A percentile compares a stretch with the other conserved stretches of the same genome.
Conservation (phyloP, 2,888 invertebrate species). For the Pollenia labialis region DNA sequence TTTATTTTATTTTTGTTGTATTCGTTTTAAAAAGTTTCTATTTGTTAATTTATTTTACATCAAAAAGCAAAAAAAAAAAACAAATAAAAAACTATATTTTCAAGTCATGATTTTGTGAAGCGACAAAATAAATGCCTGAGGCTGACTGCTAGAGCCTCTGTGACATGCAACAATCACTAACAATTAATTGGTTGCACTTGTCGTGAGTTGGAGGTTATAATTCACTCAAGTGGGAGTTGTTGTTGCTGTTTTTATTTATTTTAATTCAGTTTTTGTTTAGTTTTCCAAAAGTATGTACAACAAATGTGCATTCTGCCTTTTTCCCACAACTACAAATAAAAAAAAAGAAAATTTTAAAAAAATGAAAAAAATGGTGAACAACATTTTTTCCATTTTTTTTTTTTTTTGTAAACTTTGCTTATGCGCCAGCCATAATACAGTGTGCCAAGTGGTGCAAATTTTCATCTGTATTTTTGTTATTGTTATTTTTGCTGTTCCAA, state of each 20-base stretch:
- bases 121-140: constrained; percentile 66
- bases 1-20: constrained; percentile 34
- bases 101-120: constrained; percentile 69
- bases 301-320: constrained; percentile 46
- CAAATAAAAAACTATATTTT: constrained; percentile 37
- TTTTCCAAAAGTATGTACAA: constrained; percentile 36
- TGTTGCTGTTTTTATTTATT: constrained; percentile 15
- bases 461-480: constrained; percentile 11
- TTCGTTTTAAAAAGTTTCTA: constrained; percentile 9
- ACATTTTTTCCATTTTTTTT: constrained; percentile 5
- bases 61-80: constrained; percentile 8
- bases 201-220: constrained; percentile 72
- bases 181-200: constrained; percentile 74
- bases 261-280: constrained; percentile 6
- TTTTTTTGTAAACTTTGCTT: constrained; percentile 45
- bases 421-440: constrained; percentile 28
- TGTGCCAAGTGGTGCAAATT: constrained; percentile 61
- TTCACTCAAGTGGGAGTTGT: constrained; percentile 70
- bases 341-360: constrained; percentile 36
- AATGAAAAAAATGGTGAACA: constrained; percentile 10
- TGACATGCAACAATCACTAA: constrained; percentile 73
- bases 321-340: constrained; percentile 63
- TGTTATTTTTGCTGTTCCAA: neutral
- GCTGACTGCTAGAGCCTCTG: constrained; percentile 58
- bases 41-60: constrained; percentile 36